phyloP scores from a whole-genome alignment of 1,140 invertebrate genomes.

The Brachionus sp. region DNA sequence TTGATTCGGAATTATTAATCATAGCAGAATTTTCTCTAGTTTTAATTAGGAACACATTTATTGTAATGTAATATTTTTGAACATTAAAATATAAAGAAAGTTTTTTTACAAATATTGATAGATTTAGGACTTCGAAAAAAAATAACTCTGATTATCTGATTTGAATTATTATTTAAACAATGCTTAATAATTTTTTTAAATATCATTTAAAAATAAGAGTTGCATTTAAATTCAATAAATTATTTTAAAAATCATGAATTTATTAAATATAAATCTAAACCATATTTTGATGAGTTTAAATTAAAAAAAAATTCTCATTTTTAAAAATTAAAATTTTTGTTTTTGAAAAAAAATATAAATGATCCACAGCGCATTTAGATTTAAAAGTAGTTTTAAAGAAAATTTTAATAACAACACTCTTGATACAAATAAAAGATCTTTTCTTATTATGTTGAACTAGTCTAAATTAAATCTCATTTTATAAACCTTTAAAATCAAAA shows the following conservation, averaged over 20 bases:
- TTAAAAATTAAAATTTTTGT: background rate
- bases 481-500: background rate
- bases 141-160: background rate
- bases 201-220: background rate
- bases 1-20: conserved; percentile 9
- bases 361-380: background rate
- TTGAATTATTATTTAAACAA: background rate
- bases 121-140: background rate
- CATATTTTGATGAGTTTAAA: background rate
- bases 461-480: background rate
- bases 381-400: background rate
- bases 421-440: background rate
- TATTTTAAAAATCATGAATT: background rate
- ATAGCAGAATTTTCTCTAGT: background rate
- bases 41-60: background rate
- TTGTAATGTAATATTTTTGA: background rate
- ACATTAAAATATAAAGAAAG: background rate
- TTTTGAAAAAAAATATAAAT: background rate
- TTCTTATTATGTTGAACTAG: background rate
- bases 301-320: background rate
- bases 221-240: background rate
- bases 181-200: background rate
- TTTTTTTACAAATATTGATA: background rate
- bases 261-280: background rate
- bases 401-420: background rate